Conservation (phyloP, 2,888 invertebrate genomes). For the Temnothorax unifasciatus region DNA sequence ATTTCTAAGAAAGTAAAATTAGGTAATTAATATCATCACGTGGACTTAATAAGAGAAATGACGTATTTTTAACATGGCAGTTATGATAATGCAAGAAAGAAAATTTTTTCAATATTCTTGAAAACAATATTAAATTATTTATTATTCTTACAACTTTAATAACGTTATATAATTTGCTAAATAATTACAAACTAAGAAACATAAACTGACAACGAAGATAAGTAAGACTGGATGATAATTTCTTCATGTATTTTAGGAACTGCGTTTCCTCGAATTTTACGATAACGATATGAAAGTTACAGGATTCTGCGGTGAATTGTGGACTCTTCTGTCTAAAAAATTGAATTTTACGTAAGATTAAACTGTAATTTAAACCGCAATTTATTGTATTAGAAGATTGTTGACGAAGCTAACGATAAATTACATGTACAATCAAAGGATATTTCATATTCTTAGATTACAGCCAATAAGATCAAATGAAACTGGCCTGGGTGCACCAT, state of each 20-base stretch:
- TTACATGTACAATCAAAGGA: too few species aligned
- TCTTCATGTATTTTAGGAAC: conserved; percentile 47
- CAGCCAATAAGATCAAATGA: conserved; percentile 38
- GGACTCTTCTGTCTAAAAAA: conserved; percentile 65
- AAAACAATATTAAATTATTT: background rate
- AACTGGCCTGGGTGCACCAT: background rate
- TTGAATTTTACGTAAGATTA: conserved; percentile 74
- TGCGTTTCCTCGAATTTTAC: conserved; percentile 28
- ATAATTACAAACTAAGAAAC: background rate
- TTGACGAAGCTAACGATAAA: background rate
- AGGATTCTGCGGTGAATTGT: conserved; percentile 69
- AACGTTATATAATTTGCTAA: background rate
- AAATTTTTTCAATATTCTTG: background rate
- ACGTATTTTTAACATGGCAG: background rate
- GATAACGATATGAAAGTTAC: conserved; percentile 59
- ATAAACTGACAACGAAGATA: background rate
- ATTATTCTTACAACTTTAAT: background rate
- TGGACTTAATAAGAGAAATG: background rate
- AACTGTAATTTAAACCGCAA: background rate
- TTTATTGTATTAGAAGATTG: background rate
- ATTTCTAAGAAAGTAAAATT: background rate
- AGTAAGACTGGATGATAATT: background rate
- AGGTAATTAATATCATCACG: background rate
- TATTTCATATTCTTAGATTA: conserved; percentile 44
- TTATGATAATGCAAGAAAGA: background rate